Conservation (phyloP, 2,888 invertebrate species). For the Lissonota sp. region DNA sequence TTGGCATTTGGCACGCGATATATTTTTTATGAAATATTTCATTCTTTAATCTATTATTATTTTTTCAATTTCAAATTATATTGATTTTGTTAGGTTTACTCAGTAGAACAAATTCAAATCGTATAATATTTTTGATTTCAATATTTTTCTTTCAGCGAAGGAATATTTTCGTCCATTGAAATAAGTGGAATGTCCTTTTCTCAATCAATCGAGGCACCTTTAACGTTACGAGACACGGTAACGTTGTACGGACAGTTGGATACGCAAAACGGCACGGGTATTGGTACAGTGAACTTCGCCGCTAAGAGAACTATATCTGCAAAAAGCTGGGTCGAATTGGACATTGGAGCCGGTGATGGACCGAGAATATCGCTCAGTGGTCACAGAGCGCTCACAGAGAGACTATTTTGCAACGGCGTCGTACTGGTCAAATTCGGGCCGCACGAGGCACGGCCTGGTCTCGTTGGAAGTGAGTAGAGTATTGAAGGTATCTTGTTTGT, state of each 20-base stretch:
- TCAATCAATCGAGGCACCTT: conserved; percentile 96
- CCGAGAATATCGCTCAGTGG: conserved; percentile 91
- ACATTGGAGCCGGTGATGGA: conserved; percentile 94
- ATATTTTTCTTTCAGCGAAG: conserved; percentile 77
- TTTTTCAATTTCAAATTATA: no score
- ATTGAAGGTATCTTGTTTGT: conserved; percentile 14
- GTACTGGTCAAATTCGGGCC: conserved; percentile 91
- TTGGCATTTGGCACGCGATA: no score
- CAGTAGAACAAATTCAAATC: no score
- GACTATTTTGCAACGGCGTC: conserved; percentile 91
- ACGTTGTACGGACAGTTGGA: conserved; percentile 92
- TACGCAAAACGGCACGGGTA: conserved; percentile 95
- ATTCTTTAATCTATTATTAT: conserved; percentile 9
- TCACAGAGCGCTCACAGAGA: conserved; percentile 90
- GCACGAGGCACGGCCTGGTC: conserved; percentile 90
- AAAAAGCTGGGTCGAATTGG: conserved; percentile 95
- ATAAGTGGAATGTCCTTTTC: conserved; percentile 96
- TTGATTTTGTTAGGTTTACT: no score
- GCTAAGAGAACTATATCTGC: conserved; percentile 92
- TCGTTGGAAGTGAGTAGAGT: conserved; percentile 89
- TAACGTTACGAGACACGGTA: conserved; percentile 93
- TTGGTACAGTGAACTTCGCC: conserved; percentile 91
- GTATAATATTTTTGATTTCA: background rate
- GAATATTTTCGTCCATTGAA: conserved; percentile 91
- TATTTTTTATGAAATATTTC: conserved; percentile 4